These are phyloP conservation scores for Papilio dardanus DNA, from an alignment of 1,140 invertebrate genomes.

Conservation along the genomic window DNA sequence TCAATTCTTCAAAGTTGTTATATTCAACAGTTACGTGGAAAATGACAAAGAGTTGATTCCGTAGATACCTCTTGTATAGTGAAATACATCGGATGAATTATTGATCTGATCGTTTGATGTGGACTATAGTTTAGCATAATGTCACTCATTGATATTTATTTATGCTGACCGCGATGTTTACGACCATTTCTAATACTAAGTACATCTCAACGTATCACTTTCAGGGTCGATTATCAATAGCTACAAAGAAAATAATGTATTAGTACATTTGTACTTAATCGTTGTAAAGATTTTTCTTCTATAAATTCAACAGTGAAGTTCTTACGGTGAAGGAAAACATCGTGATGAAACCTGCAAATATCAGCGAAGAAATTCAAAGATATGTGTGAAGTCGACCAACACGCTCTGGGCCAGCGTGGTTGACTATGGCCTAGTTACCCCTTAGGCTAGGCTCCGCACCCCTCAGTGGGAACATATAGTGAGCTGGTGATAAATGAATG, in stretches of 20 bases:
- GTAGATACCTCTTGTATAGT: conserved; percentile 1
- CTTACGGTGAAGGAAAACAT: too few relatives aligned
- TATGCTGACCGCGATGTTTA: background rate
- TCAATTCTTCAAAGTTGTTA: background rate
- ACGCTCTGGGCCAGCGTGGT: too few relatives aligned
- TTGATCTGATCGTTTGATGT: conserved; percentile 32
- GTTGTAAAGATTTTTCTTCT: background rate
- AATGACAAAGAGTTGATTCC: background rate
- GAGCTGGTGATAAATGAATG: too few relatives aligned
- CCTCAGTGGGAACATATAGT: too few relatives aligned
- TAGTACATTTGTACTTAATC: background rate
- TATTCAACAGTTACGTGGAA: conserved; percentile 13
- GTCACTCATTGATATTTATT: conserved; percentile 28
- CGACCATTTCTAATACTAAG: conserved; percentile 13
- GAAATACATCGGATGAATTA: conserved; percentile 19
- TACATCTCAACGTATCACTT: background rate
- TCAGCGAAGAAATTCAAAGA: too few relatives aligned
- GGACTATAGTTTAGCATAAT: conserved; percentile 29
- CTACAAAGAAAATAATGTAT: background rate
- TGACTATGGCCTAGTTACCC: too few relatives aligned
- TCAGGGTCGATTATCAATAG: background rate
- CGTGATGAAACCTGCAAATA: too few relatives aligned
- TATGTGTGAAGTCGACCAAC: too few relatives aligned
- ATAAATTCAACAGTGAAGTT: too few relatives aligned
- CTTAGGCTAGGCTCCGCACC: too few relatives aligned